These are phyloP conservation scores for Eubasilissa splendida DNA, from an alignment of 2,888 invertebrate genomes.

Conservation along the genomic window DNA sequence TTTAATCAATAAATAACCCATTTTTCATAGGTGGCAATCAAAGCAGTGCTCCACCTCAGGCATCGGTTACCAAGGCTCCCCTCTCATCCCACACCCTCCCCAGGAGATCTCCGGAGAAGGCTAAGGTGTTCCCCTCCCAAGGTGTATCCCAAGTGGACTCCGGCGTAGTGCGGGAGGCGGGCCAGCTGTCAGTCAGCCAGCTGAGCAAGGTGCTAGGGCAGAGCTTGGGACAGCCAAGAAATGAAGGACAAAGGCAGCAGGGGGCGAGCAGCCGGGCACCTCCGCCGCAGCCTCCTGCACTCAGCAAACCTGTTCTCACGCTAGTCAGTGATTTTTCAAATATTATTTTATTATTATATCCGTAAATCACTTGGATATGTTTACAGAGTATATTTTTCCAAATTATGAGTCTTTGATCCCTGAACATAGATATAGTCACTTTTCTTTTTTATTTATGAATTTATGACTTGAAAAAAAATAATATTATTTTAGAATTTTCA, in stretches of 20 bases:
- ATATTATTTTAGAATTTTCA: too few species aligned
- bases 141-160: conserved; percentile 8
- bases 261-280: conserved; percentile 74
- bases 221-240: conserved; percentile 63
- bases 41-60: conserved; percentile 3
- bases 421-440: too few species aligned
- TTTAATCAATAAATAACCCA: too few species aligned
- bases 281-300: conserved; percentile 86
- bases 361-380: background rate
- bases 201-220: conserved; percentile 67
- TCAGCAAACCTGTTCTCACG: conserved; percentile 76
- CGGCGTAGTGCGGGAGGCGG: background rate
- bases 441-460: too few species aligned
- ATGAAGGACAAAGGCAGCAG: conserved; percentile 55
- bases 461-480: too few species aligned
- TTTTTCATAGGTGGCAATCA: conserved; percentile 26
- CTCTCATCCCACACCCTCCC: conserved; percentile 37
- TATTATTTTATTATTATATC: background rate
- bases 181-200: conserved; percentile 62
- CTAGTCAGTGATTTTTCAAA: conserved; percentile 68
- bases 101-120: conserved; percentile 61
- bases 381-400: background rate
- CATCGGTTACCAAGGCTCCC: background rate
- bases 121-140: conserved; percentile 66
- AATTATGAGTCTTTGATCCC: too few species aligned